These are phyloP conservation scores for Stenodera caucasica DNA, from an alignment of 2,888 invertebrate species.

Conservation along the genomic window DNA sequence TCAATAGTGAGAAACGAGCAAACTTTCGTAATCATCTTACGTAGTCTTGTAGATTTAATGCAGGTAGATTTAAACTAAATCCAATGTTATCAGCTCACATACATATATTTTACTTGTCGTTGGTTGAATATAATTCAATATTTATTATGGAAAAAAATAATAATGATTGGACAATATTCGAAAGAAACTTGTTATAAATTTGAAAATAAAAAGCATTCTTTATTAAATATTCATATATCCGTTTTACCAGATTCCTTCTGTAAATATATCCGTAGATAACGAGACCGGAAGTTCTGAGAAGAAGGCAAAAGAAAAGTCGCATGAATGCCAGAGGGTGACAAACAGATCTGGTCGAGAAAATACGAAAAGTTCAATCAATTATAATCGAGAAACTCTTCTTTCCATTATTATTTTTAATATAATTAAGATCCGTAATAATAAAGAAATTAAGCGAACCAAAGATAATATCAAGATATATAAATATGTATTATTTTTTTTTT, in stretches of 20 bases:
- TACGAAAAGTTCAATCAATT: neutral
- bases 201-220: neutral
- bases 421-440: too few relatives aligned
- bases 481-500: neutral
- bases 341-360: neutral
- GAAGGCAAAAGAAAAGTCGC: neutral
- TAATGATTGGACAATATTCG: too few relatives aligned
- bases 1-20: conserved; percentile 50
- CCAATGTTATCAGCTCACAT: conserved; percentile 39
- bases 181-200: too few relatives aligned
- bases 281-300: neutral
- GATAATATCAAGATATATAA: too few relatives aligned
- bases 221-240: neutral
- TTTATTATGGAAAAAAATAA: too few relatives aligned
- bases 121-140: too few relatives aligned
- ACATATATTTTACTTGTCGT: conserved; percentile 34
- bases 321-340: neutral
- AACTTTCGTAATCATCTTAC: conserved; percentile 53
- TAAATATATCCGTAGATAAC: neutral
- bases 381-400: too few relatives aligned
- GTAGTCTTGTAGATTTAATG: conserved; percentile 43
- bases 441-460: too few relatives aligned
- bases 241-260: neutral
- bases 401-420: too few relatives aligned
- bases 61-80: conserved; percentile 44